phyloP scores from a whole-genome alignment of 2,888 invertebrate genomes.

The Rotaria macrura region DNA sequence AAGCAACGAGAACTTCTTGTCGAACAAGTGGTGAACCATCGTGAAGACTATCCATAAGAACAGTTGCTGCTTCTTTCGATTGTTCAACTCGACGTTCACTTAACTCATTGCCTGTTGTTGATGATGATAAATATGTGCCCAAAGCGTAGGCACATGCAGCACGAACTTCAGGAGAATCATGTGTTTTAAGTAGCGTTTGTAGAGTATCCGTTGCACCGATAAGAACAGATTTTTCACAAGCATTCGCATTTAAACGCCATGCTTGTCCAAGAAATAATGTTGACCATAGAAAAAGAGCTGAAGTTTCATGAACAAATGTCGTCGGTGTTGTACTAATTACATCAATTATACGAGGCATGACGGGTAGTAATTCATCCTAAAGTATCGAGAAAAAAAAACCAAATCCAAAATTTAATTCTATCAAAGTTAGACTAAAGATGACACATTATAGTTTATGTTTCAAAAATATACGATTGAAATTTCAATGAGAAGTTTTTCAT shows the following conservation, averaged over 20 bases:
- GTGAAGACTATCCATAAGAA: not conserved
- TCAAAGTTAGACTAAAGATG: too few relatives aligned
- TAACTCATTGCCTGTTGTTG: not conserved
- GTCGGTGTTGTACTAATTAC: not conserved
- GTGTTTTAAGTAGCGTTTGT: not conserved
- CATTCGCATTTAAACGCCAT: conserved; percentile 24
- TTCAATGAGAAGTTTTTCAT: too few relatives aligned
- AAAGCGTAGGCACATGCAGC: conserved; percentile 26
- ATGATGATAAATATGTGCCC: conserved; percentile 22
- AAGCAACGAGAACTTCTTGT: conserved; percentile 5
- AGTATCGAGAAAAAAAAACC: not conserved
- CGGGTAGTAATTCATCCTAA: not conserved
- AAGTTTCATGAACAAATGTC: not conserved
- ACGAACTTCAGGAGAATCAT: conserved; percentile 26
- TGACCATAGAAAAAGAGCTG: conserved; percentile 20
- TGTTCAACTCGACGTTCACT: conserved; percentile 9
- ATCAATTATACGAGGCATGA: not conserved
- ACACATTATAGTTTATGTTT: too few relatives aligned
- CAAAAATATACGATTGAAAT: too few relatives aligned
- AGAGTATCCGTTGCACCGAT: conserved; percentile 8
- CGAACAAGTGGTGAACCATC: conserved; percentile 12
- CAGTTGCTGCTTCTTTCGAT: not conserved
- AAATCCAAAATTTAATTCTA: too few relatives aligned
- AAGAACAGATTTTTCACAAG: conserved; percentile 24
- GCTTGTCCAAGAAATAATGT: conserved; percentile 27